Evolutionary conservation across 2,888 invertebrate genomes (phyloP).

Genomic region (Latheticus oryzae): DNA sequence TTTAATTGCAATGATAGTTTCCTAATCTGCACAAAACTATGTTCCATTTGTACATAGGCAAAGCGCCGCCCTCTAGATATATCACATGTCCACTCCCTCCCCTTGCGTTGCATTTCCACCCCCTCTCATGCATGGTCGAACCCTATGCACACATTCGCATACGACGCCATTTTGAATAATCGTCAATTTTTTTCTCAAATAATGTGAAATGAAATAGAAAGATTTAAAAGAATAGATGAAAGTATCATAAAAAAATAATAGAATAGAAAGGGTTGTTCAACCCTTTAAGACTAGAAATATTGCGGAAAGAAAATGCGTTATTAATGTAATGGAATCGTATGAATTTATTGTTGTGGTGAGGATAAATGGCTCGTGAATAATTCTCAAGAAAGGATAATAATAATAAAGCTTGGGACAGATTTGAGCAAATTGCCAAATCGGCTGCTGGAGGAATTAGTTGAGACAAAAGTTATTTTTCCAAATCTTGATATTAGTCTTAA

Average conservation of each 20-base stretch:
- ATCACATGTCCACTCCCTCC: constrained; percentile 53
- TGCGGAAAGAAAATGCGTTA: constrained; percentile 28
- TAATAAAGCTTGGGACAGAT: constrained; percentile 29
- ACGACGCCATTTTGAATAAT: constrained; percentile 38
- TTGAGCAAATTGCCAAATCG: too few species aligned
- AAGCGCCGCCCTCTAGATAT: constrained; percentile 57
- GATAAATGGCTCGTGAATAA: constrained; percentile 39
- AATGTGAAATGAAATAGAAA: not conserved
- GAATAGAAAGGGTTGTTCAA: constrained; percentile 7
- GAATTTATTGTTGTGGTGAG: constrained; percentile 38
- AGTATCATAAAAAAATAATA: too few species aligned
- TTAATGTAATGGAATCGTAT: constrained; percentile 38
- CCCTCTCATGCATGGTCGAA: constrained; percentile 43
- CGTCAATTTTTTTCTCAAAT: constrained; percentile 32
- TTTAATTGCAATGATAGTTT: too few species aligned
- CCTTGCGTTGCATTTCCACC: constrained; percentile 37
- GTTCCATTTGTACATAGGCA: constrained; percentile 59
- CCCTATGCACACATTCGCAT: constrained; percentile 35
- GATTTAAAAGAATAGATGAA: too few species aligned
- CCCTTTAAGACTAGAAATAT: constrained; percentile 25
- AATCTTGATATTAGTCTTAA: too few species aligned
- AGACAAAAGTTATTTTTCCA: too few species aligned
- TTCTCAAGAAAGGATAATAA: constrained; percentile 28
- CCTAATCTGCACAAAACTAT: constrained; percentile 57
- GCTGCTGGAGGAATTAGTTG: too few species aligned